Base-by-base conservation (phyloP, 1,140 invertebrate species). In the Drosophila sulfurigaster region DNA sequence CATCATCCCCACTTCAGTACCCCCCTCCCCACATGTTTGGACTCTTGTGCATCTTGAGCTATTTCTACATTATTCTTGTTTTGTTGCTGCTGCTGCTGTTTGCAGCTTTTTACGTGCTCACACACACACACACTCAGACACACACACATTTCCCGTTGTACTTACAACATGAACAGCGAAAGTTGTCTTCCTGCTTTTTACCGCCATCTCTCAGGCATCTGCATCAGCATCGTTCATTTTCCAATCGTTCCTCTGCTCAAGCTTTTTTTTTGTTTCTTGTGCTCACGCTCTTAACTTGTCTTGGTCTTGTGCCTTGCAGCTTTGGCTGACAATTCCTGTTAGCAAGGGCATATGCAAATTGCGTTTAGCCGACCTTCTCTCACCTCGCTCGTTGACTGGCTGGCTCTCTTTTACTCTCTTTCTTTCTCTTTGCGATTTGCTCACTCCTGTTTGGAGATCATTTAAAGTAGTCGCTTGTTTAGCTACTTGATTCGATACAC, bases 141-240 rank as follows among this genome's bases (percentile, higher is more conserved):
- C 30, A 32, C 28, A 30, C 56, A 56, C 63, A 54, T 69, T 86
- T 85, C 48, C 75, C 82, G 82, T 86, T 85, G 75, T 72, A 72
- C 51, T 65, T 65, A 56, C 67, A 54, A 45, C 64, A 69, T 69
- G 64, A 87, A 79, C 83, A 88, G 83, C 83, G 83, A 87, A 87
- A 87, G 83, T 88, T 87, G 83, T 79, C 73, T 87, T 87, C 82
- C 82, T 79, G 82, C 70, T 78, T 78, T 78, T 75, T 77, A 54
- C 66, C 52, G 20, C 5, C 41, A 43, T 38, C 10, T 38, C 35
- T 25, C 20, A 25, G 20, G 20, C 20, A 25, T 25, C 20, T 10
- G 35, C 30, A 32, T 32, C 7, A 32, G 30, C 64, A 68, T 74
- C 63, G 51, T 51, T 66, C 15, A 28, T 25, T 25, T 43, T 35